These are phyloP conservation scores for Lochmaea capreae DNA, from an alignment of 2,888 invertebrate genomes.

Conservation along the genomic window DNA sequence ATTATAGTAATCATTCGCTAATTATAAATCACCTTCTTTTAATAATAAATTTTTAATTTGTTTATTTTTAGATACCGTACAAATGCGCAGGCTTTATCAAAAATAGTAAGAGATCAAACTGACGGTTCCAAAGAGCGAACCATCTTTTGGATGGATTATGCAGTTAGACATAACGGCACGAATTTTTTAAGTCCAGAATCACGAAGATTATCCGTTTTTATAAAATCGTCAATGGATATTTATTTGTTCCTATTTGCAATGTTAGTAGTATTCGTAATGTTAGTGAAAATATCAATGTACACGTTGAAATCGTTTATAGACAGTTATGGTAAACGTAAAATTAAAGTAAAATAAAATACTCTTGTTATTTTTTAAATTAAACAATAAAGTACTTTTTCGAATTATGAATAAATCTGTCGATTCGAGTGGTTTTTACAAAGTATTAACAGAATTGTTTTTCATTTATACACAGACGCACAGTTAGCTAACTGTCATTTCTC, in stretches of 20 bases:
- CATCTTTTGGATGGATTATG: constrained; percentile 48
- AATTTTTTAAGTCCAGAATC: constrained; percentile 41
- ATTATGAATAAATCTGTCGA: too few relatives aligned
- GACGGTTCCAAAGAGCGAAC: constrained; percentile 45
- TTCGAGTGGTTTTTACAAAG: too few relatives aligned
- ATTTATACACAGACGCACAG: too few relatives aligned
- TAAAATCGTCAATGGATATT: constrained; percentile 36
- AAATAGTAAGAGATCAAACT: constrained; percentile 41
- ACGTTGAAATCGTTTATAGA: background rate
- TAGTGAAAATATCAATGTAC: background rate
- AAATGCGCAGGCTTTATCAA: constrained; percentile 43
- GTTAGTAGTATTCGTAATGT: background rate
- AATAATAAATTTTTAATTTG: constrained; percentile 3
- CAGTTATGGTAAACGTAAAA: background rate
- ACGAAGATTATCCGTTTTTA: constrained; percentile 32
- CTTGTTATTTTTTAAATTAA: background rate
- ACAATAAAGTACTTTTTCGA: too few relatives aligned
- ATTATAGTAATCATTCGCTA: too few relatives aligned
- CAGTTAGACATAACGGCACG: constrained; percentile 45
- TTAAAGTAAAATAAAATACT: background rate
- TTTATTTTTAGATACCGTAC: constrained; percentile 41
- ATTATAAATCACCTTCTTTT: background rate
- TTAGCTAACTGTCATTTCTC: too few relatives aligned
- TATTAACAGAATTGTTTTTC: too few relatives aligned
- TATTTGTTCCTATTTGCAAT: constrained; percentile 29